Base-by-base conservation (phyloP, 2,888 invertebrate genomes). In the Melieria omissa region DNA sequence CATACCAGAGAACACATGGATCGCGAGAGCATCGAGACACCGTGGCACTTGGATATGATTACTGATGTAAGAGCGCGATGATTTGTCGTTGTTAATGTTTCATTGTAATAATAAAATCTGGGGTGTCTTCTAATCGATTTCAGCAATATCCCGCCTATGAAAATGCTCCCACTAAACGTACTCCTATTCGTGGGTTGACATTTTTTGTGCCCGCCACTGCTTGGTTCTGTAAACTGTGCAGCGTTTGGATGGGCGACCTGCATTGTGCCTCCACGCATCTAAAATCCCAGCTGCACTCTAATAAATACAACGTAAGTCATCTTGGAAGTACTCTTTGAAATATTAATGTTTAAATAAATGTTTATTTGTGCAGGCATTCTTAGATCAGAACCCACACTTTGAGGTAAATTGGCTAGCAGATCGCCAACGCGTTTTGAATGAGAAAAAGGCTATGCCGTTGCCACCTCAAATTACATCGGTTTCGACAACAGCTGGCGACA, bases 151-250 rank as follows among this genome's bases (percentile, higher is more conserved):
- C 93, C 58, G 90, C 89, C 81, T 90, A 89, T 83, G 91, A 93
- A 12, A 90, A 91, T 71, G 93, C 93, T 8, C 91, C 93, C 41
- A 90, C 90, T 65, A 94, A 94, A 88, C 89, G 95, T 77, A 92
- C 93, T 7, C 95, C 95, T 16, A 95, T 95, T 68, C 92, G 93
- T 89, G 95, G 96, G 52, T 88, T 95, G 74, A 95, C 95, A 84
- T 95, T 95, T 89, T 93, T 96, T 88, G 93, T 94, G 78, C 93
- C 95, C 4, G 92, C 95, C 0, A 93, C 93, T 6, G 93, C 95
- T 46, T 96, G 95, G 95, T 96, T 93, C 88, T 96, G 96, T 88
- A 94, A 95, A 85, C 89, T 96, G 75, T 96, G 96, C 82, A 92
- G 93, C 83, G 89, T 91, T 79, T 96, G 95, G 92, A 95, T 96